Base-by-base conservation (phyloP, 30 jellyfish, hydroid and myxozoan species). In the Aurelia aurita complex sp. Pacific region DNA sequence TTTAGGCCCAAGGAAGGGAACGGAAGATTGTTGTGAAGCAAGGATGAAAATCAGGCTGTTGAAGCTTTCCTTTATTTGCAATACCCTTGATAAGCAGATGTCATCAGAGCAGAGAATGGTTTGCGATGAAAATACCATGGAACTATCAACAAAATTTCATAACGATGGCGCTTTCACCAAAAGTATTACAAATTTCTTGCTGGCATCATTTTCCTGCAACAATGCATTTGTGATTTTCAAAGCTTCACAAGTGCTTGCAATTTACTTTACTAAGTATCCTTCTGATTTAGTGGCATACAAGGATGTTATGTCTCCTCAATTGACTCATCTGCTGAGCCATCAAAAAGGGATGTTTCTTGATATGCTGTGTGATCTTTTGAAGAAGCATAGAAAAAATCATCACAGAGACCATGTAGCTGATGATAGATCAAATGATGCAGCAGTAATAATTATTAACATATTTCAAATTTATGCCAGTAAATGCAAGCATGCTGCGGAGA, bases 201-300 rank as follows among this genome's bases (percentile, higher is more conserved):
- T 55, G 34, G 18, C 12, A 2, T 75, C 74, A 14, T 23, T 75
- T 23, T n/a, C 19, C 14, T 55, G 61, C 33, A 12, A 40, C 38
- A 16, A 57, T 33, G 64, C 33, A 10, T 75, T 75, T 75, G 85
- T 75, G 13, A 36, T 67, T 57, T 75, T 50, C 85, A 75, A 75
- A 57, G 85, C 85, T 15, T 75, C 85, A 23, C 33, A 75, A 57
- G 19, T 75, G 14, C 36, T 75, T 34, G 29, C 61, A 35, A 19
- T 15, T 18, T 75, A 59, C 35, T 57, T 75, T 16, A 0, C 14
- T 8, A 16, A 9, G 64, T 54, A 9, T 59, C 74, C 85, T n/a
- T 75, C 73, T 10, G 32, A 17, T 7, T 54, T 75, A 10, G 74
- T 57, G 23, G 62, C 40, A n/a, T 5, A 14, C 18, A 53, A 29